phyloP scores from a whole-genome alignment of 2,888 invertebrate species.

The Lacanobia wlatinum region DNA sequence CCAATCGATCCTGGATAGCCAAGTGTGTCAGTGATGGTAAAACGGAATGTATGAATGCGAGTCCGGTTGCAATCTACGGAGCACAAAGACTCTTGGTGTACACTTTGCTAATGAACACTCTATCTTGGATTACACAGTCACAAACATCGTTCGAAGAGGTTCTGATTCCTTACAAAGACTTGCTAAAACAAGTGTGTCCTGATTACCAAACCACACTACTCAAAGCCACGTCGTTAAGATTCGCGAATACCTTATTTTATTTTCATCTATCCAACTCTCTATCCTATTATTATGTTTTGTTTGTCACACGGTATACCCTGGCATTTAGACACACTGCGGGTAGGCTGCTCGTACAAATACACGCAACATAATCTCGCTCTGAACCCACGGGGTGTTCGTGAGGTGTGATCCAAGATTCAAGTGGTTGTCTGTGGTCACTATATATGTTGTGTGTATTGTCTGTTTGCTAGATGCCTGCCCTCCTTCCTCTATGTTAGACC shows the following conservation, averaged over 20 bases:
- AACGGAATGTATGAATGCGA: slow-evolving; percentile 81
- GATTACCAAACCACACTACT: slow-evolving; percentile 68
- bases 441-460: slow-evolving; percentile 95
- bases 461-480: slow-evolving; percentile 98
- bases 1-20: slow-evolving; percentile 44
- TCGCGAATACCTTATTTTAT: slow-evolving; percentile 79
- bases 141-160: slow-evolving; percentile 83
- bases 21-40: slow-evolving; percentile 65
- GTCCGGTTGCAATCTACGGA: slow-evolving; percentile 91
- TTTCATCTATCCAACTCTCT: slow-evolving; percentile 88
- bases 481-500: slow-evolving; percentile 96
- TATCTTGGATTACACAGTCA: slow-evolving; percentile 91
- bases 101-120: slow-evolving; percentile 87
- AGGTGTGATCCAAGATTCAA: slow-evolving; percentile 90
- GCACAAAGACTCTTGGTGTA: slow-evolving; percentile 91
- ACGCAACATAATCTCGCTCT: slow-evolving; percentile 89
- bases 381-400: slow-evolving; percentile 85
- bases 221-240: slow-evolving; percentile 57
- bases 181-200: slow-evolving; percentile 53
- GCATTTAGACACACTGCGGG: slow-evolving; percentile 75
- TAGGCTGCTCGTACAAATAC: slow-evolving; percentile 87
- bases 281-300: slow-evolving; percentile 85
- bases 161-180: slow-evolving; percentile 61
- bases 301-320: slow-evolving; percentile 68
- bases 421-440: slow-evolving; percentile 91